phyloP scores from a whole-genome alignment of 2,797 vertebrate species.

The Chelon auratus region DNA sequence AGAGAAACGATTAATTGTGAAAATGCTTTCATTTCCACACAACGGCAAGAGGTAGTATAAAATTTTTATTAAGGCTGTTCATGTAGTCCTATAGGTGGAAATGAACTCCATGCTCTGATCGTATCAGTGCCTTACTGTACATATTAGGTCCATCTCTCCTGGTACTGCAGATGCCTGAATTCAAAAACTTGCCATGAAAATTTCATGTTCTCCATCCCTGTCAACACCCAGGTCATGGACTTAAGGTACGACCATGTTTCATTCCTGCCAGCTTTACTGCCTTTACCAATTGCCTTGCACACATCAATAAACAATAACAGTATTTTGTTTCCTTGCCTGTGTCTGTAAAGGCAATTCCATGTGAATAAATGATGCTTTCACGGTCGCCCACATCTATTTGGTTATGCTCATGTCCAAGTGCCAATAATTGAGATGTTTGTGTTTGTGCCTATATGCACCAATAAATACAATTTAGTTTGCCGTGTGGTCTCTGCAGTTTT shows the following conservation, averaged over 20 bases:
- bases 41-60: too few relatives aligned
- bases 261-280: slow-evolving; percentile 14
- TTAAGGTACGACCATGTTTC: slow-evolving; percentile 1
- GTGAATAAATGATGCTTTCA: slow-evolving; percentile 14
- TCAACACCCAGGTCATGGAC: neutral
- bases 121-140: neutral
- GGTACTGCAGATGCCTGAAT: neutral
- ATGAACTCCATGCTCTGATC: neutral
- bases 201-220: slow-evolving; percentile 6
- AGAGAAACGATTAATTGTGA: neutral
- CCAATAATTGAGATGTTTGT: slow-evolving; percentile 2
- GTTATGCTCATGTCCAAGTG: neutral
- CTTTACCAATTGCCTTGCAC: neutral
- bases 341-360: neutral
- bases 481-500: neutral
- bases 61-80: neutral
- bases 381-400: neutral
- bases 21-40: neutral
- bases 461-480: neutral
- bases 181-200: slow-evolving; percentile 31
- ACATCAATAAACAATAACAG: slow-evolving; percentile 9
- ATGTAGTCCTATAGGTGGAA: neutral
- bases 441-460: neutral
- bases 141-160: neutral
- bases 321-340: neutral